Evolutionary conservation across 2,113 vertebrate species (phyloP), one percentile per base, ranked within the genome.

Genomic region (Octodon degus): DNA sequence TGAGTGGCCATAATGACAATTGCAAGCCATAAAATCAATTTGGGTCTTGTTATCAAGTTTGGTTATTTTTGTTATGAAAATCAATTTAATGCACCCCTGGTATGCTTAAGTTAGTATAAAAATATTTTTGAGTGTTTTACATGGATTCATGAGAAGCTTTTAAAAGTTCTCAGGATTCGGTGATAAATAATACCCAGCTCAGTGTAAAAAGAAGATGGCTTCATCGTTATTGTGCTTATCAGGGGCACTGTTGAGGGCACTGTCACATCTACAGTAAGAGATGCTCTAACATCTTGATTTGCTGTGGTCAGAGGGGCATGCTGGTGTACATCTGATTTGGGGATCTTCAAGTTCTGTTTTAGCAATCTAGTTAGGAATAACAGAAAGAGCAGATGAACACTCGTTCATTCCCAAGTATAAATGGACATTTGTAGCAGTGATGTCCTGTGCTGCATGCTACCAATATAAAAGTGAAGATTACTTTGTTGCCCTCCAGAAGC

Each of bases 1-100:
- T 72, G 40, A 81, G 87, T 55, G 17, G 34, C 40, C 68, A 50
- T 68, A 70, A 92, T 87, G 30, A 47, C 83, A 80, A 34, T 81
- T 32, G 1, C 80, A 65, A 96, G 34, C 62, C n/a, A 37, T 89
- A 63, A 89, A 95, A 93, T 17, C 24, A 65, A 53, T 37, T 60
- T 13, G 47, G 43, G 43, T 85, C 24, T 55, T 86, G 1, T 62
- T 96, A 89, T 12, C 30, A 86, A 94, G 55, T 97, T 79, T 90
- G 93, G 37, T 79, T 96, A n/a, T 25, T 88, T 82, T 85, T 62
- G 77, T 37, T 40, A 22, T 58, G 40, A 90, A 92, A 95, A 90
- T 93, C 90, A 95, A 86, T 60, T 91, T 82, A 85, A 63, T 88
- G 43, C 17, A 76, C 53, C 13, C 85, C 2, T 81, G 53, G 53